Evolutionary conservation across 2,113 vertebrate genomes (phyloP), one percentile per base, ranked within the genome.

Genomic region (Charina bottae): DNA sequence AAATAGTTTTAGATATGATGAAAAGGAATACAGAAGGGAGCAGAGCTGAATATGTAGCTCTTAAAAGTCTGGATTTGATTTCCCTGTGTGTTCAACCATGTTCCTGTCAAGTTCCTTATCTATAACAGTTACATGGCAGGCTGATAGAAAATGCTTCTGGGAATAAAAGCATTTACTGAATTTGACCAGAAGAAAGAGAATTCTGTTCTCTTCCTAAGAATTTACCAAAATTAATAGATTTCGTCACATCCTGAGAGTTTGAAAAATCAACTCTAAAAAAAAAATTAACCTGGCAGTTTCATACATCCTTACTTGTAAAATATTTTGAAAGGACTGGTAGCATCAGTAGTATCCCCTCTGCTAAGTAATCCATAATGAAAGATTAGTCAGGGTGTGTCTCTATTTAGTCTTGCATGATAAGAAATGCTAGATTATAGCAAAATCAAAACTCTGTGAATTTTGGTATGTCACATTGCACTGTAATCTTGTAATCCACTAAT

Each of bases 401-500:
- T 46, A 46, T 91, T 92, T 87, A 49, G 68, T 91, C 83, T 59
- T 83, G 90, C 56, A 58, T 86, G 58, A 58, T 55, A 62, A 93
- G 84, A 89, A 87, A 91, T 90, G 78, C 87, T 56, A 26, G 2
- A 85, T 93, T 56, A 54, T 72, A 24, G 49, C 23, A 84, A 93
- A 93, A 59, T 56, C 87, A 87, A 93, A 64, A 84, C 85, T 86
- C 62, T 83, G 68, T 87, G 83, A 93, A 53, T 60, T 19, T 0
- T 88, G 26, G 56, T 59, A 33, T 54, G 42, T 83, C 85, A 84
- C 21, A 55, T 62, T 56, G 54, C 33, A 53, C 56, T 88, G 11
- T 83, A 55, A 89, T 89, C 11, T 90, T 60, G 91, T 37, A 92
- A 87, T 93, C 11, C 1, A 54, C 9, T 90, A 2, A 33, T 91